These are phyloP conservation scores for Pristionchus entomophagus DNA, from an alignment of 2,888 invertebrate species.

Conservation along the genomic window DNA sequence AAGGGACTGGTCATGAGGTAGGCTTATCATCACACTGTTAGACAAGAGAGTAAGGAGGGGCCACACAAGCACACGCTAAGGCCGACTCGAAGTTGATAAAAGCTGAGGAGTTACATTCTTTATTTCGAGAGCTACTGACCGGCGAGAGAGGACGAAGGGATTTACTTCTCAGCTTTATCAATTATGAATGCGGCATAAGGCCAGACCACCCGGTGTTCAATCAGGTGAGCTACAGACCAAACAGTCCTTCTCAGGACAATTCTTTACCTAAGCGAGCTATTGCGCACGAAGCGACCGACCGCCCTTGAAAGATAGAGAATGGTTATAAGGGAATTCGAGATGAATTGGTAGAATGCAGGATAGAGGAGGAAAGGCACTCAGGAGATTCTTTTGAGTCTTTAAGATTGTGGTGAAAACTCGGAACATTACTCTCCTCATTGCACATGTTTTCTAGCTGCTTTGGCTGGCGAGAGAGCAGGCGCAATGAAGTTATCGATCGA, in stretches of 20 bases:
- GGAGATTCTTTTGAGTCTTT: too few relatives aligned
- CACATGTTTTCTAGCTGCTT: too few relatives aligned
- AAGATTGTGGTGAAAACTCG: too few relatives aligned
- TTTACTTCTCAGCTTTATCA: too few relatives aligned
- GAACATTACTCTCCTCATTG: too few relatives aligned
- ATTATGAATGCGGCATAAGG: too few relatives aligned
- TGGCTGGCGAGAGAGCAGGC: too few relatives aligned
- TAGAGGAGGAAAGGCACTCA: not conserved
- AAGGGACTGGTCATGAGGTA: not conserved
- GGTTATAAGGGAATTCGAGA: not conserved
- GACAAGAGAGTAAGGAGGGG: not conserved
- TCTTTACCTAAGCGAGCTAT: slow-evolving; percentile 48
- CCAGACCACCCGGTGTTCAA: not conserved
- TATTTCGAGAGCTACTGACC: too few relatives aligned
- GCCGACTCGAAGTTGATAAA: too few relatives aligned
- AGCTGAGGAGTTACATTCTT: too few relatives aligned
- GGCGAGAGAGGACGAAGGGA: too few relatives aligned
- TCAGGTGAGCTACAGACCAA: not conserved
- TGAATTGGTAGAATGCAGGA: not conserved
- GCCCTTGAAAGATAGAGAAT: slow-evolving; percentile 5
- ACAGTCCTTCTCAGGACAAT: not conserved
- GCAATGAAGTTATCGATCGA: not conserved
- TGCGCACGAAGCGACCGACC: slow-evolving; percentile 34
- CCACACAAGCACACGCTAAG: not conserved
- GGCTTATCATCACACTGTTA: not conserved